Evolutionary conservation across 2,113 vertebrate species (phyloP).

Genomic region (Epinephelus lanceolatus): DNA sequence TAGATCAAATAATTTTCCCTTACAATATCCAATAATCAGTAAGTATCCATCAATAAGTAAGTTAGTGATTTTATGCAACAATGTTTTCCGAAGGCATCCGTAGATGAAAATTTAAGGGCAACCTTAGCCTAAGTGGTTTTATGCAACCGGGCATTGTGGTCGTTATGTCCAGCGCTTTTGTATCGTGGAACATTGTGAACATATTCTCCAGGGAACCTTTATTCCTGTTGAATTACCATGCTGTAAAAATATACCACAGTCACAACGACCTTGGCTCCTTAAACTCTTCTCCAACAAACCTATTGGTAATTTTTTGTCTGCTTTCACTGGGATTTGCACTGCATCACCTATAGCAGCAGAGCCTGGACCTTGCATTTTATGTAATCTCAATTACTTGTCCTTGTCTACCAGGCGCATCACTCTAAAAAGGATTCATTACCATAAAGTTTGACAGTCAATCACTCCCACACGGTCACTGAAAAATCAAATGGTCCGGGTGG

Average conservation of each 20-base stretch:
- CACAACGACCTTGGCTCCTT: neutral
- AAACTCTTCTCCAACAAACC: neutral
- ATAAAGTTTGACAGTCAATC: neutral
- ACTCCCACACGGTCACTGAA: neutral
- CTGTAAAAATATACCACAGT: conserved; percentile 2
- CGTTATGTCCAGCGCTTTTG: neutral
- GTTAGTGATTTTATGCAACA: too few relatives aligned
- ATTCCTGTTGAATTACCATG: neutral
- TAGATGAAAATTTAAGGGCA: too few relatives aligned
- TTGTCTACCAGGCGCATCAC: neutral
- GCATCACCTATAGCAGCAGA: neutral
- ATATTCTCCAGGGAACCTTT: neutral
- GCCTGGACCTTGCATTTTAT: neutral
- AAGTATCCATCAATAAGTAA: too few relatives aligned
- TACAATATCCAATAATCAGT: too few relatives aligned
- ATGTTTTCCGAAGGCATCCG: too few relatives aligned
- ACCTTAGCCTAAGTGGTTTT: neutral
- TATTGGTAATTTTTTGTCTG: neutral
- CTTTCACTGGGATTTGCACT: neutral
- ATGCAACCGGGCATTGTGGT: too few relatives aligned
- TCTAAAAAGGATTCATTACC: neutral
- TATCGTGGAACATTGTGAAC: neutral
- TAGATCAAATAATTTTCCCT: too few relatives aligned
- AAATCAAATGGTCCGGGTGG: neutral
- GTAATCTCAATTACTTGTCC: neutral